Evolutionary conservation across 35 echinoderm and acorn worm genomes (phyloP), one percentile per base, ranked within the genome.

Genomic region (Lytechinus pictus): DNA sequence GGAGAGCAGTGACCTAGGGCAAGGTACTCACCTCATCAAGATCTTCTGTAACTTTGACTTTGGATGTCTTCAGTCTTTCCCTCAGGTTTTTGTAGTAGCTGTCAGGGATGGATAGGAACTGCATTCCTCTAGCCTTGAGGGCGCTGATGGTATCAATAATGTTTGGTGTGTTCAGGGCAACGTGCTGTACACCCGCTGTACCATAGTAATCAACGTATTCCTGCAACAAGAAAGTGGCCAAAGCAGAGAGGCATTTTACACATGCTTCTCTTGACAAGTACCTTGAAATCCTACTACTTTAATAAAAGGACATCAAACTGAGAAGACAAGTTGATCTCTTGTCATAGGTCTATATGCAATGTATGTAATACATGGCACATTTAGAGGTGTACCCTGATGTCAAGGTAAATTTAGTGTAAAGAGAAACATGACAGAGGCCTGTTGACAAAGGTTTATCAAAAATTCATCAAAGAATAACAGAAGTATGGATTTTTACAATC

Each of bases 151-250:
- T 53, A 44, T 57, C 19, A 9, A 99, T 98, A 91, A 99, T 99
- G 89, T 99, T 61, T 14, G 27, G 27, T 6, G 98, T 96, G 94
- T 98, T 97, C 28, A 99, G 87, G 90, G 98, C 98, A 89, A 99
- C 98, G 89, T 99, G 98, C 95, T 99, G 97, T 0, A 99, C 97
- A 9, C 98, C 98, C 21, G 98, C 98, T 12, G 95, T 89, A n/a
- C 98, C 98, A 53, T 99, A 99, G 90, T 96, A 99, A 52, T 99
- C 97, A 54, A 98, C 96, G 96, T 97, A 99, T 86, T 99, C 98
- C 98, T 99, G 86, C 5, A 87, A 88, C 28, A 94, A 54, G 88
- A 54, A 54, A 88, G 56, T 24, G 4, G n/a, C 24, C 66, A 16
- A 79, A 16, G 12, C 19, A n/a, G 19, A 44, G 33, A 44, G 33